Base-by-base conservation (phyloP, 1,140 invertebrate species). In the Plectrocnemia conspersa region DNA sequence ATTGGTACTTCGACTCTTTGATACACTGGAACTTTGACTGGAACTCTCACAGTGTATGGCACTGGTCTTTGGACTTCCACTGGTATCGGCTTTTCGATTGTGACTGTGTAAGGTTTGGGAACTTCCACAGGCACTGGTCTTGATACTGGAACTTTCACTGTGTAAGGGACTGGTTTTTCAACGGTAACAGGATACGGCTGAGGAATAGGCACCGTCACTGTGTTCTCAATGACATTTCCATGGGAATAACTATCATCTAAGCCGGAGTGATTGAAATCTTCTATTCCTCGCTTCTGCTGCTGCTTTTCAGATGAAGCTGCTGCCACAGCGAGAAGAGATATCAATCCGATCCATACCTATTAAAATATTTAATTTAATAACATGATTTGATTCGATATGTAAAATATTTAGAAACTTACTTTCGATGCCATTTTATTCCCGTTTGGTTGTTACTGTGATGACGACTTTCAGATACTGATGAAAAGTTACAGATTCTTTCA, bases 81-180 rank as follows among this genome's bases (percentile, higher is more conserved):
- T 21, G 21, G 7, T 3, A 5, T 15, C 25, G n/a, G 19, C 32
- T 10, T 33, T 24, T 69, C 64, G 1, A 69, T 63, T 11, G 60
- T 56, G 22, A 65, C 64, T 10, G 66, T 58, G 58, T 69, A 69
- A 6, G 67, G 67, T 52, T 32, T 16, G 4, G 54, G 54, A 45
- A 56, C 54, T 50, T 50, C 54, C 4, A 56, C 54, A 18, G 46
- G 25, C 29, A 23, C 23, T n/a, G 54, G 58, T 33, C 50, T 50
- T 24, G 21, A 24, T 3, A 63, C 59, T 52, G 53, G 54, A 42
- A 59, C 41, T 49, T 56, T 27, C 13, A 60, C 53, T 29, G 21
- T 27, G 16, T 53, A 47, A 11, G 54, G 45, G 18, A 56, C 46
- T 7, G 40, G 33, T 13, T 38, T 49, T 29, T 49, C 46, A n/a